These are phyloP conservation scores for Paraplagusia blochii DNA, from an alignment of 2,113 vertebrate species.

Conservation along the genomic window DNA sequence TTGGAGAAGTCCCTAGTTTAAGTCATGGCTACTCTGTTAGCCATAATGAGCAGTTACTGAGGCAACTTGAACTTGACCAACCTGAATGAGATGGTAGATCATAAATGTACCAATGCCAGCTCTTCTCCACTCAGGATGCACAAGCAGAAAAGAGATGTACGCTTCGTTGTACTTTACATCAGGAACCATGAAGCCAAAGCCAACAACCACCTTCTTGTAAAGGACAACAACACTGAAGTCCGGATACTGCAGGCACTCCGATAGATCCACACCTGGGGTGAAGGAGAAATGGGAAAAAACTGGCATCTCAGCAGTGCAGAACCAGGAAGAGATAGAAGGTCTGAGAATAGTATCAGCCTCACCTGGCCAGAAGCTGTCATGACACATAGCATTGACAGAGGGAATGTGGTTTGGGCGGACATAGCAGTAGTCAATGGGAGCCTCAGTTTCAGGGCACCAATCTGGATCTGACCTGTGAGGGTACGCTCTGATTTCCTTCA, in stretches of 20 bases:
- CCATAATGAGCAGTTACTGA: too few species aligned
- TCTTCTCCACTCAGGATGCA: constrained; percentile 96
- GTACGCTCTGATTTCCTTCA: constrained; percentile 84
- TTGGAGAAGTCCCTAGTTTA: too few species aligned
- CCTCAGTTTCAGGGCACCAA: constrained; percentile 82
- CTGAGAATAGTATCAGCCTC: not conserved
- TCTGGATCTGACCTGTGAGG: constrained; percentile 75
- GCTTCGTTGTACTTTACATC: constrained; percentile 98
- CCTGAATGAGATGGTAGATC: constrained; percentile 99
- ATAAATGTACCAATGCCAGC: constrained; percentile 97
- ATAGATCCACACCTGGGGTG: constrained; percentile 90
- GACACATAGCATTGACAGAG: constrained; percentile 95
- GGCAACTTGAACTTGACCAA: constrained; percentile 26
- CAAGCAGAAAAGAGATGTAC: constrained; percentile 96
- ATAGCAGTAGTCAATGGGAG: constrained; percentile 94
- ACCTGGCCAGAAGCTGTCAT: constrained; percentile 98
- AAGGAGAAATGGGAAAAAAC: not conserved
- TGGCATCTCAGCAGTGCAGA: not conserved
- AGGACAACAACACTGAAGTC: constrained; percentile 98
- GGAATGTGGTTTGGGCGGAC: constrained; percentile 95
- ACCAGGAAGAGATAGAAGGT: accelerated
- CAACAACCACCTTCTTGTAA: constrained; percentile 94
- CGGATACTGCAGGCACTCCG: constrained; percentile 95
- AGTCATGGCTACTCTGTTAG: too few species aligned
- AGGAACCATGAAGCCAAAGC: constrained; percentile 97